These are phyloP conservation scores for Mythimna lalbum DNA, from an alignment of 2,888 invertebrate genomes.

Conservation along the genomic window DNA sequence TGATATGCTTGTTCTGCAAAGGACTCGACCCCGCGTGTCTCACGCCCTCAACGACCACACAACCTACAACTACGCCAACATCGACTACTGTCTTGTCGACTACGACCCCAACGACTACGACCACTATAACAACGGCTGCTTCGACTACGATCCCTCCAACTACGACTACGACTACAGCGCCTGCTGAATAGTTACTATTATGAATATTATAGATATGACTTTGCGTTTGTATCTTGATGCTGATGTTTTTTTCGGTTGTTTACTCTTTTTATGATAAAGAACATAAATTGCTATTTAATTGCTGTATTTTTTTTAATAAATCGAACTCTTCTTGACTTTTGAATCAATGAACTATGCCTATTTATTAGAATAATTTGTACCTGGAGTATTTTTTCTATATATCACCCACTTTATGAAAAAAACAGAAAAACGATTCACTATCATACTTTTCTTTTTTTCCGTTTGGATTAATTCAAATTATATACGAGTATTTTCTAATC, in stretches of 20 bases:
- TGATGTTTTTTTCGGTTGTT: neutral
- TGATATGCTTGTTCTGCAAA: conserved; percentile 76
- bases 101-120: conserved; percentile 49
- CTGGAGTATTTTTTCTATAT: too few species aligned
- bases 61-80: conserved; percentile 10
- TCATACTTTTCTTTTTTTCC: too few species aligned
- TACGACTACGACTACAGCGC: conserved; percentile 15
- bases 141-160: conserved; percentile 43
- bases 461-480: too few species aligned
- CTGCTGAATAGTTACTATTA: neutral
- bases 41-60: conserved; percentile 10
- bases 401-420: neutral
- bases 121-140: conserved; percentile 57
- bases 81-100: conserved; percentile 58
- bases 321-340: neutral
- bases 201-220: neutral
- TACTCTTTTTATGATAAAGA: neutral
- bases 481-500: too few species aligned
- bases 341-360: neutral
- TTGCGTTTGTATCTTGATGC: neutral
- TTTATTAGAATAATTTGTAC: neutral
- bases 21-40: conserved; percentile 50
- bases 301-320: neutral
- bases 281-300: neutral
- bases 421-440: neutral